Conservation (phyloP, 2,888 invertebrate species). For the Cinara cedri region DNA sequence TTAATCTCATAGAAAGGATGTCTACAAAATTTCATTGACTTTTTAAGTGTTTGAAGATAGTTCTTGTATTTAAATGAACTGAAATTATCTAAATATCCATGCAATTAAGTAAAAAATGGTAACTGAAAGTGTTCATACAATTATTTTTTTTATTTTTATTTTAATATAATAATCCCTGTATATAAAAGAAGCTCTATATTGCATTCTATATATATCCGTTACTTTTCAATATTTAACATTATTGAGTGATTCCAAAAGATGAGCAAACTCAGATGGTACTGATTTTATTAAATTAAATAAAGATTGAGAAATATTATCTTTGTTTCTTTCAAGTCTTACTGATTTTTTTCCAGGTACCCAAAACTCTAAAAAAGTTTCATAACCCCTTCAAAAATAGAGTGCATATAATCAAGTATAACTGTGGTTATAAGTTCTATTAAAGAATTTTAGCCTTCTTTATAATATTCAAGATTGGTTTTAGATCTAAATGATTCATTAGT, state of each 20-base stretch:
- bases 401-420: not conserved
- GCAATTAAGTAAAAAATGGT: not conserved
- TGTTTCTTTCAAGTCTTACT: not conserved
- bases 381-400: not conserved
- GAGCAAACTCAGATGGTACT: not conserved
- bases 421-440: not conserved
- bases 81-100: not conserved
- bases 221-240: slow-evolving; percentile 5
- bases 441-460: not conserved
- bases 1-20: not conserved
- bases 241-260: not conserved
- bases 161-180: no score
- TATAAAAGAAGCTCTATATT: not conserved
- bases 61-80: not conserved
- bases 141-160: slow-evolving; percentile 15
- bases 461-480: not conserved
- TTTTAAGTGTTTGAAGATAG: not conserved
- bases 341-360: not conserved
- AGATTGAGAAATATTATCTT: not conserved
- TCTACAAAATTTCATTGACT: not conserved
- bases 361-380: not conserved
- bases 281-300: not conserved
- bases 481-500: not conserved
- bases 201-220: no score
- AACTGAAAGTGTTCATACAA: not conserved